These are phyloP conservation scores for Eilema caniola DNA, from an alignment of 2,888 invertebrate species.

Conservation along the genomic window DNA sequence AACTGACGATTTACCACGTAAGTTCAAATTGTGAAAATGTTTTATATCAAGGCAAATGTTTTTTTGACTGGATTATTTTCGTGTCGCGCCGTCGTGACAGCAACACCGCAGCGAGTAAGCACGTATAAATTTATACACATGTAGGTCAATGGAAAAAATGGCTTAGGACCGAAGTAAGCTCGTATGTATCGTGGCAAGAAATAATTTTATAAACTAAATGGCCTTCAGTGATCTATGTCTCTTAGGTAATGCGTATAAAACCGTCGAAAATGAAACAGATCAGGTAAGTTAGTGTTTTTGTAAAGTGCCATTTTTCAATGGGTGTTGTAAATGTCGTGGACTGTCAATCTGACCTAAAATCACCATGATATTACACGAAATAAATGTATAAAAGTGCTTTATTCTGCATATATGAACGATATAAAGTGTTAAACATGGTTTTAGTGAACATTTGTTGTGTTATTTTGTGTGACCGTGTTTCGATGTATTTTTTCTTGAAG, in stretches of 20 bases:
- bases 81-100: constrained; percentile 58
- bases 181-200: constrained; percentile 85
- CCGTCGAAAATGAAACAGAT: constrained; percentile 84
- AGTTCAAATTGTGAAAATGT: constrained; percentile 42
- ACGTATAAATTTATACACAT: constrained; percentile 84
- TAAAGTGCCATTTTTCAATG: constrained; percentile 68
- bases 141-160: constrained; percentile 87
- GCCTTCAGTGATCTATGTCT: constrained; percentile 87
- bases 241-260: constrained; percentile 84
- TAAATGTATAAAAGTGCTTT: constrained; percentile 59
- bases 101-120: constrained; percentile 80
- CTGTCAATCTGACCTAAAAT: constrained; percentile 85
- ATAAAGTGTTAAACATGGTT: constrained; percentile 42
- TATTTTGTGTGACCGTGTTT: constrained; percentile 46
- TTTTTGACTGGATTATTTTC: constrained; percentile 42
- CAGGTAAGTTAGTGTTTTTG: constrained; percentile 80
- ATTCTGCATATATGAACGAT: constrained; percentile 34
- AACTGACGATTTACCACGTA: constrained; percentile 48
- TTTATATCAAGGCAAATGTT: constrained; percentile 27
- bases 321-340: constrained; percentile 81
- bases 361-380: constrained; percentile 71
- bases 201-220: constrained; percentile 86
- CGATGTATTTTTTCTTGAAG: constrained; percentile 55
- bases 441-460: constrained; percentile 42
- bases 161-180: constrained; percentile 82